Percentiles rank a stretch among this genome's conserved stretches.
These are phyloP conservation scores for Calonectris borealis DNA, from an alignment of 2,113 vertebrate species.

Conservation along the genomic window DNA sequence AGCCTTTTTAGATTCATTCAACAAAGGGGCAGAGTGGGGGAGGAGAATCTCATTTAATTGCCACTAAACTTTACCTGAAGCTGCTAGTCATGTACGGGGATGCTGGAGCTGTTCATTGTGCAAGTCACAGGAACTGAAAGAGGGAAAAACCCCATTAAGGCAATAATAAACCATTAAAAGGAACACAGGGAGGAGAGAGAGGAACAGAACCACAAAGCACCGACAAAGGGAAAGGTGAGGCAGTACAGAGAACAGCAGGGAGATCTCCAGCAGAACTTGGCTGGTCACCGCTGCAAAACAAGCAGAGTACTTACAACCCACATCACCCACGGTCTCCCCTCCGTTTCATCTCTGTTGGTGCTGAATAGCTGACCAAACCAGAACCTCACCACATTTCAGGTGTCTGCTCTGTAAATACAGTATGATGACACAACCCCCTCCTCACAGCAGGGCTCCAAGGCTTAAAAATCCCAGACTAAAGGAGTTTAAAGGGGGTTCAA, in stretches of 20 bases:
- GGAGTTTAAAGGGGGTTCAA: neutral
- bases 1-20: constrained; percentile 25
- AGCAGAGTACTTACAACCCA: neutral
- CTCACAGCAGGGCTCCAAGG: neutral
- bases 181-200: neutral
- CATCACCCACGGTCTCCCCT: neutral
- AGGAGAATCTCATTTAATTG: constrained; percentile 33
- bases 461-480: neutral
- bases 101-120: neutral
- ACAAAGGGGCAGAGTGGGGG: constrained; percentile 11
- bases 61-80: constrained; percentile 30
- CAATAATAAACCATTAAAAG: neutral
- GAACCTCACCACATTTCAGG: neutral
- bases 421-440: neutral
- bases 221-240: neutral
- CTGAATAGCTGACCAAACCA: neutral
- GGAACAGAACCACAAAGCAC: neutral
- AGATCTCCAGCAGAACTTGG: neutral
- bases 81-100: neutral
- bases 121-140: neutral
- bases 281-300: neutral
- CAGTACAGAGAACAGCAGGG: neutral
- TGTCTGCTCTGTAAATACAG: neutral
- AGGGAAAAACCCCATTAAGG: neutral
- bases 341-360: neutral